phyloP scores from a whole-genome alignment of 2,888 invertebrate species.

The Dromius quadrimaculatus region DNA sequence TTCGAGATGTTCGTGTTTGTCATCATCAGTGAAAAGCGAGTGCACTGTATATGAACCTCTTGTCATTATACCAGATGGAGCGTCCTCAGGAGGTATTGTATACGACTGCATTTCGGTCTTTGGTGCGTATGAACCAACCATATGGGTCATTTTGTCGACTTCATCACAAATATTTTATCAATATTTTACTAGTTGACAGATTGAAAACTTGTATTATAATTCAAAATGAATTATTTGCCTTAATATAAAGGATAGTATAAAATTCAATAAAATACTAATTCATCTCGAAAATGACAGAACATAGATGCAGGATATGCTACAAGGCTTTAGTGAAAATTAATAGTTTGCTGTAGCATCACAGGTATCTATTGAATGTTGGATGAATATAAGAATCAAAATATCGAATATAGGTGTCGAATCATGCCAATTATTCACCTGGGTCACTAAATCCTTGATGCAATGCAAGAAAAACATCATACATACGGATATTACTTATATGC shows the following conservation, averaged over 20 bases:
- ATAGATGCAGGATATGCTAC: too few relatives aligned
- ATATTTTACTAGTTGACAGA: too few relatives aligned
- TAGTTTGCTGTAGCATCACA: too few relatives aligned
- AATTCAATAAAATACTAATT: too few relatives aligned
- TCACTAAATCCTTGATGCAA: constrained; percentile 53
- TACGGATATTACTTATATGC: neutral
- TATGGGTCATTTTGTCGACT: constrained; percentile 98
- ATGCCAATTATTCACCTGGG: constrained; percentile 53
- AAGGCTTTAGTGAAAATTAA: too few relatives aligned
- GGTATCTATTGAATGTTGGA: too few relatives aligned
- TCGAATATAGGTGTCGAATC: too few relatives aligned
- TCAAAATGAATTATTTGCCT: too few relatives aligned
- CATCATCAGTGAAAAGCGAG: constrained; percentile 97
- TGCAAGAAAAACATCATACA: constrained; percentile 34
- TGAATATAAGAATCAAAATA: too few relatives aligned
- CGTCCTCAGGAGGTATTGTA: constrained; percentile 93
- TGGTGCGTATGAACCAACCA: constrained; percentile 99
- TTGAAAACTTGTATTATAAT: too few relatives aligned
- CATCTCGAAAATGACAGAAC: too few relatives aligned
- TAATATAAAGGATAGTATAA: too few relatives aligned
- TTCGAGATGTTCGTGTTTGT: constrained; percentile 93
- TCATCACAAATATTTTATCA: constrained; percentile 61
- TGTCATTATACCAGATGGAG: constrained; percentile 89
- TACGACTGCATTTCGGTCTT: constrained; percentile 93
- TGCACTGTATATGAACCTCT: constrained; percentile 93